Evolutionary conservation across 2,797 vertebrate genomes (phyloP).

Genomic region (Dromococcyx pavoninus): DNA sequence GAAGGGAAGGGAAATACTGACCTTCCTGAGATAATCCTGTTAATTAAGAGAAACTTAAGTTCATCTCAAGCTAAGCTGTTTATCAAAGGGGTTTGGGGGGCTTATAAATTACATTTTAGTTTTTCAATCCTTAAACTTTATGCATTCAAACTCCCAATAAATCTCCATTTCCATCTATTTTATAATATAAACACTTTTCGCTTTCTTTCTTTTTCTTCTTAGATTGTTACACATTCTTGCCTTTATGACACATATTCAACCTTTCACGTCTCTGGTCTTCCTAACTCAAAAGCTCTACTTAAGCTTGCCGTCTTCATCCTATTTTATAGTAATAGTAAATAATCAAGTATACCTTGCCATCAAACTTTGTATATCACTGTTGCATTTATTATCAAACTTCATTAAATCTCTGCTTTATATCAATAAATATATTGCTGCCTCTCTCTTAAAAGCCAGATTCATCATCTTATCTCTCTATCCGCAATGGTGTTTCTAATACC

Average conservation of each 20-base stretch:
- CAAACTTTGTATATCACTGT: no score
- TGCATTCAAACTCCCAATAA: not conserved
- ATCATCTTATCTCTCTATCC: no score
- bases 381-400: no score
- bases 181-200: not conserved
- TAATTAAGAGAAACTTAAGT: not conserved
- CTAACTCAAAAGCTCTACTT: not conserved
- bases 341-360: no score
- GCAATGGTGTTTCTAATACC: not conserved
- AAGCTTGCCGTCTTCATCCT: not conserved
- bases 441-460: no score
- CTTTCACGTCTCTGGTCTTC: not conserved
- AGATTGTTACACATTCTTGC: not conserved
- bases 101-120: not conserved
- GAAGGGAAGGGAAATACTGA: not conserved
- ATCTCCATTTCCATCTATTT: not conserved
- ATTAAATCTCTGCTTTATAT: no score
- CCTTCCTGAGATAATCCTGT: not conserved
- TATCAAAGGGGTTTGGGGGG: fast-evolving
- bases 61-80: not conserved
- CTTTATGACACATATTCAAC: not conserved
- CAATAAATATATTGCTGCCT: no score
- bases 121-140: not conserved
- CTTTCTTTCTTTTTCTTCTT: not conserved
- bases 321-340: not conserved